Percentiles rank a stretch among this genome's conserved stretches.
Evolutionary conservation across 2,113 vertebrate species (phyloP).

Genomic region (Cyanistes caeruleus): DNA sequence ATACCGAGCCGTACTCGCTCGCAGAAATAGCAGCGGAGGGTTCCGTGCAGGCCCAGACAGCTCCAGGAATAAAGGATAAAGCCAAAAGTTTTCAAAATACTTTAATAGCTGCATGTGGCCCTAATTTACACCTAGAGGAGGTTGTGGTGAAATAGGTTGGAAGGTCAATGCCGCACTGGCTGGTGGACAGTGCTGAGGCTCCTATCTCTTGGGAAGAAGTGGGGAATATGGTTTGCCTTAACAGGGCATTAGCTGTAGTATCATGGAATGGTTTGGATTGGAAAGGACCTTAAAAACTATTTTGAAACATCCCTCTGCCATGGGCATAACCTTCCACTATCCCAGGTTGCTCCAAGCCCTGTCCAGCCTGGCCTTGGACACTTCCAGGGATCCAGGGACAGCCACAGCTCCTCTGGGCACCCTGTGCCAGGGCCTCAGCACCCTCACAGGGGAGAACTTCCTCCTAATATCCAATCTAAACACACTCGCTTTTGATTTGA

Average conservation of each 20-base stretch:
- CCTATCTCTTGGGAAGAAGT: not conserved
- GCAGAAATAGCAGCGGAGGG: not conserved
- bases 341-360: not conserved
- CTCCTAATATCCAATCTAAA: not conserved
- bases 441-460: not conserved
- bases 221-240: not conserved
- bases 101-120: rapidly evolving
- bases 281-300: not conserved
- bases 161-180: not conserved
- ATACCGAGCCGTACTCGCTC: not conserved
- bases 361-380: rapidly evolving
- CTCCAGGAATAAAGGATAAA: not conserved
- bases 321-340: not conserved
- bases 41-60: not conserved
- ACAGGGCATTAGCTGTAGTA: not conserved
- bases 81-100: not conserved
- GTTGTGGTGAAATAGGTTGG: not conserved
- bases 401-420: not conserved
- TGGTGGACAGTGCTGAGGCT: not conserved
- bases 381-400: not conserved
- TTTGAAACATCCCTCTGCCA: not conserved
- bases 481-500: not conserved
- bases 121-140: not conserved
- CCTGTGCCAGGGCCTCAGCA: not conserved
- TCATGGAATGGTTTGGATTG: not conserved